These are phyloP conservation scores for Synchiropus splendidus DNA, from an alignment of 2,113 vertebrate genomes.

Conservation along the genomic window DNA sequence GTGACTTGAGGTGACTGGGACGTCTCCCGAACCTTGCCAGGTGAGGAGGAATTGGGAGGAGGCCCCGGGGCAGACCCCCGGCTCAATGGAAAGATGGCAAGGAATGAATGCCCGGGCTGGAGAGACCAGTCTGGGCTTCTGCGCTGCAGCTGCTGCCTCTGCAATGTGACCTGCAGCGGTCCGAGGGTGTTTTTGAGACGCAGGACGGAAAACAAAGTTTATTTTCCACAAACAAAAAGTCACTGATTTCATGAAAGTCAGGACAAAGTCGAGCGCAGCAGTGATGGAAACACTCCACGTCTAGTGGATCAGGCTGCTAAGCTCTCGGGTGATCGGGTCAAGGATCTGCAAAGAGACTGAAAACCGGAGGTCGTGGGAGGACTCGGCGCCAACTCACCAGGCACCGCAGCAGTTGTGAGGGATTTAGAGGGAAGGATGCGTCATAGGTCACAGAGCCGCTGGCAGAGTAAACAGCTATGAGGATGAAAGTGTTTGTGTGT, in stretches of 20 bases:
- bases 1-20: too few relatives aligned
- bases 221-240: too few relatives aligned
- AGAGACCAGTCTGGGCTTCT: too few relatives aligned
- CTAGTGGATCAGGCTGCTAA: slow-evolving; percentile 9
- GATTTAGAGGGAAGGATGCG: slow-evolving; percentile 16
- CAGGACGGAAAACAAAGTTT: too few relatives aligned
- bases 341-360: slow-evolving; percentile 10
- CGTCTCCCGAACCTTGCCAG: too few relatives aligned
- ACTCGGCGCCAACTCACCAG: slow-evolving; percentile 19
- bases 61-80: too few relatives aligned
- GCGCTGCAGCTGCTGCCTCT: too few relatives aligned
- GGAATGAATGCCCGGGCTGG: too few relatives aligned
- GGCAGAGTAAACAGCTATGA: slow-evolving; percentile 15
- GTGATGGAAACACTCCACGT: slow-evolving; percentile 20
- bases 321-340: slow-evolving; percentile 7
- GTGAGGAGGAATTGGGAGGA: too few relatives aligned
- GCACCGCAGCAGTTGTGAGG: slow-evolving; percentile 4
- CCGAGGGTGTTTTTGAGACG: too few relatives aligned
- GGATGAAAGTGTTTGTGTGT: slow-evolving; percentile 3
- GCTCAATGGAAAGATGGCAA: too few relatives aligned
- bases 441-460: slow-evolving; percentile 28
- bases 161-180: too few relatives aligned
- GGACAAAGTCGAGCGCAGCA: slow-evolving; percentile 38
- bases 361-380: slow-evolving; percentile 11
- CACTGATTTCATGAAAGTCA: slow-evolving; percentile 39